phyloP scores from a whole-genome alignment of 1,140 invertebrate species.

The Sycophila sp. region DNA sequence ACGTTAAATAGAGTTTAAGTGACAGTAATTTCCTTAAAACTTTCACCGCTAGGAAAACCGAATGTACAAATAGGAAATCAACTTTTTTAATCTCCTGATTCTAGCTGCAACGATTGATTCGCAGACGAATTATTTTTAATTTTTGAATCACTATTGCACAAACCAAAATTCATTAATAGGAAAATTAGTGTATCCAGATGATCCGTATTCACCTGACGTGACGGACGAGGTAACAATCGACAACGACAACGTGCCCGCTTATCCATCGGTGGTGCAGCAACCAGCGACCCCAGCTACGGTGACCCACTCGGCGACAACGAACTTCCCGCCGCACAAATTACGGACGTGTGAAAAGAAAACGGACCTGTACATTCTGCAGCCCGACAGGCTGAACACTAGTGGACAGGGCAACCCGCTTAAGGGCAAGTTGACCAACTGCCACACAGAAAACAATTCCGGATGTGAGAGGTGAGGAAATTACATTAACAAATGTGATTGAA shows the following conservation, averaged over 20 bases:
- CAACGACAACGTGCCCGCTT: constrained; percentile 40
- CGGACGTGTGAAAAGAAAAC: constrained; percentile 87
- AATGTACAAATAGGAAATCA: too few species aligned
- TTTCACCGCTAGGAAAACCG: too few species aligned
- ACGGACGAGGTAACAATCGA: constrained; percentile 51
- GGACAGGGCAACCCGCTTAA: constrained; percentile 80
- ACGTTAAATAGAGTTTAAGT: too few species aligned
- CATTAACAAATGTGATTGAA: too few species aligned
- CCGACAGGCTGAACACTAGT: constrained; percentile 80
- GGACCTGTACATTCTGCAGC: constrained; percentile 87
- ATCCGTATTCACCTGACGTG: constrained; percentile 48
- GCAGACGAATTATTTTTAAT: constrained; percentile 20
- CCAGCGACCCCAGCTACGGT: constrained; percentile 58
- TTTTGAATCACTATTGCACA: background rate
- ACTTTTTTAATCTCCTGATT: too few species aligned
- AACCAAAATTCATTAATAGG: constrained; percentile 34
- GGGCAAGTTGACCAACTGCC: constrained; percentile 91
- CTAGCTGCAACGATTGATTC: too few species aligned
- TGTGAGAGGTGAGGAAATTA: constrained; percentile 79
- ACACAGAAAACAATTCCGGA: constrained; percentile 84
- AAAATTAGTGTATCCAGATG: constrained; percentile 55
- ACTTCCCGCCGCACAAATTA: constrained; percentile 62
- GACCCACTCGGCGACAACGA: constrained; percentile 55
- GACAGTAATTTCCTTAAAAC: too few species aligned
- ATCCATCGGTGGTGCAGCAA: constrained; percentile 49